Conservation (phyloP, 2,113 vertebrate genomes). For the Salvelinus fontinalis region DNA sequence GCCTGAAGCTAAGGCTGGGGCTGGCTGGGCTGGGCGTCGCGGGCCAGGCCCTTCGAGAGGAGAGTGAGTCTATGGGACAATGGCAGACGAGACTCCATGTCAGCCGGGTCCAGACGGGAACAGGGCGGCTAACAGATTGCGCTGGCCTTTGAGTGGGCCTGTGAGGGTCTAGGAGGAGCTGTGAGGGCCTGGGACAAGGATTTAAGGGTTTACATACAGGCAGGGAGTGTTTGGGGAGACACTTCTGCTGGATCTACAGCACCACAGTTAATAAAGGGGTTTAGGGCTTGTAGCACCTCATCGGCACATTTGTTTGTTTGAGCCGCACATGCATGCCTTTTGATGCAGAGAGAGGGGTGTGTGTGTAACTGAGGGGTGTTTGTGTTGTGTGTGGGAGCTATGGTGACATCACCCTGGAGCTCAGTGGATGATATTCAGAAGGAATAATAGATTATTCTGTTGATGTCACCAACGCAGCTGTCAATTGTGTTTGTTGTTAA, state of each 20-base stretch:
- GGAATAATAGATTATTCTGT: background rate
- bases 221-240: constrained; percentile 62
- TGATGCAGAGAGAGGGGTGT: constrained; percentile 11
- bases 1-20: constrained; percentile 82
- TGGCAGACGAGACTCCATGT: constrained; percentile 79
- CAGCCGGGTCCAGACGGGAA: constrained; percentile 82
- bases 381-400: background rate
- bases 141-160: constrained; percentile 66
- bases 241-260: constrained; percentile 63
- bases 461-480: constrained; percentile 10
- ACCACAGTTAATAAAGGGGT: constrained; percentile 73
- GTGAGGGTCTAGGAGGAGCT: constrained; percentile 52
- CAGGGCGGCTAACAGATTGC: constrained; percentile 82
- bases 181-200: constrained; percentile 64
- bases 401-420: background rate
- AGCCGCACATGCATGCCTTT: constrained; percentile 1
- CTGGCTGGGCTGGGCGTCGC: constrained; percentile 73
- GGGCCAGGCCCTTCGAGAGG: constrained; percentile 82
- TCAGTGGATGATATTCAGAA: constrained; percentile 5
- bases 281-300: constrained; percentile 65
- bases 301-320: constrained; percentile 62
- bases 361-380: background rate
- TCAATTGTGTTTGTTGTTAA: background rate
- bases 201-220: constrained; percentile 75
- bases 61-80: constrained; percentile 69